Evolutionary conservation across 2,888 invertebrate genomes (phyloP), one percentile per base, ranked within the genome.

Genomic region (Drosophila mimica): DNA sequence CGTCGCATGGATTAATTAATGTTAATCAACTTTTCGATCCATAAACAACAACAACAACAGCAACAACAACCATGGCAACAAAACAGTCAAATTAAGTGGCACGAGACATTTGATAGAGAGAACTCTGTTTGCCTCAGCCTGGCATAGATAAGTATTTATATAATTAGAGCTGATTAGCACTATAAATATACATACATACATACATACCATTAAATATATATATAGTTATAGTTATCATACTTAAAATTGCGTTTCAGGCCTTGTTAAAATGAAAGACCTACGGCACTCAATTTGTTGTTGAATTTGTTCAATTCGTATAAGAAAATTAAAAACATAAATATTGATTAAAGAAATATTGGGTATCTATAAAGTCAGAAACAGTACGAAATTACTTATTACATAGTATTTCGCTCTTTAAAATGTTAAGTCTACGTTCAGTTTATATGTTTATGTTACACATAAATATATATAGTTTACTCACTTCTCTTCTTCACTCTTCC

Each of bases 21-120:
- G 87, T 86, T 88, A 87, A 90, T 88, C 89, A 88, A 88, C 74
- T 90, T 88, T 85, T 74, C 75, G 90, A 81, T 76, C 90, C 81
- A 80, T 74, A 82, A 79, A 73, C 56, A 63, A 57, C 43, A 71
- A 30, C 54, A 53, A 53, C 62, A 65, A 49, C 53, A 70, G 30
- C 30, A 58, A 28, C 59, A 33, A 20, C 67, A 61, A 60, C 78
- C 54, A 62, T 57, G 56, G 49, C 57, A 61, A 74, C 46, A 70
- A 70, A 75, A 66, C 61, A 58, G 20, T 60, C 65, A 66, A 74
- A 77, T 79, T 65, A 79, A 71, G 53, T 36, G 81, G 81, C 78
- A 78, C 78, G 78, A 81, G 78, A 68, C 78, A 68, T 62, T 80
- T 75, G 76, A 65, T 76, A 71, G 68, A 79, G 63, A 63, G 53